phyloP scores from a whole-genome alignment of 1,140 invertebrate species.

The Hyposmocoma kahamanoa region DNA sequence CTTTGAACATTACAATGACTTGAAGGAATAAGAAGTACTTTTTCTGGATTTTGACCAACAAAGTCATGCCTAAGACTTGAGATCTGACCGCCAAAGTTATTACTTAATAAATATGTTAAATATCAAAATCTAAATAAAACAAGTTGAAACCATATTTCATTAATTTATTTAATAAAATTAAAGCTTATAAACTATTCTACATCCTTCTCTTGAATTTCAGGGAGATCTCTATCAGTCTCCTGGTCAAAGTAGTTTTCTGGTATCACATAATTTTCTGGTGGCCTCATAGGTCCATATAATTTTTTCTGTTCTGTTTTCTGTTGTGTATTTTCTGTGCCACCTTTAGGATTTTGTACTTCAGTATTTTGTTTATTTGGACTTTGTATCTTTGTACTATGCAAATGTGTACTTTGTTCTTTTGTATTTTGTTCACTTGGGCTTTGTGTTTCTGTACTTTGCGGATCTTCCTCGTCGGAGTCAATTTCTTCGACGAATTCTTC shows the following conservation, averaged over 20 bases:
- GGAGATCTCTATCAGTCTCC: conserved; percentile 58
- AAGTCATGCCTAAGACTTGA: too few relatives aligned
- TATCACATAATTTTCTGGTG: conserved; percentile 61
- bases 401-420: conserved; percentile 9
- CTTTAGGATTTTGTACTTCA: conserved; percentile 8
- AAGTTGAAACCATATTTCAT: too few relatives aligned
- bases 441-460: conserved; percentile 7
- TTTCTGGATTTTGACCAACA: too few relatives aligned
- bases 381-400: conserved; percentile 4
- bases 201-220: conserved; percentile 59
- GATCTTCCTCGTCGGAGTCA: conserved; percentile 60
- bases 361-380: conserved; percentile 1
- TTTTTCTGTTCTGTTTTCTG: not conserved
- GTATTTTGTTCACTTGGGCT: conserved; percentile 1
- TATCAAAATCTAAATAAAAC: too few relatives aligned
- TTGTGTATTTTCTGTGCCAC: not conserved
- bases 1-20: too few relatives aligned
- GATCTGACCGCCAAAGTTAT: too few relatives aligned
- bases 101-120: too few relatives aligned
- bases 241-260: conserved; percentile 65
- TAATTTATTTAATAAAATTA: not conserved
- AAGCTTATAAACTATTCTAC: not conserved
- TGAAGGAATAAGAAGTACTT: too few relatives aligned
- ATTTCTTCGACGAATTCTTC: conserved; percentile 64
- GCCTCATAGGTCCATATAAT: conserved; percentile 56